Evolutionary conservation across 2,888 invertebrate species (phyloP), one percentile per base, ranked within the genome.

Genomic region (Sycophila texana): DNA sequence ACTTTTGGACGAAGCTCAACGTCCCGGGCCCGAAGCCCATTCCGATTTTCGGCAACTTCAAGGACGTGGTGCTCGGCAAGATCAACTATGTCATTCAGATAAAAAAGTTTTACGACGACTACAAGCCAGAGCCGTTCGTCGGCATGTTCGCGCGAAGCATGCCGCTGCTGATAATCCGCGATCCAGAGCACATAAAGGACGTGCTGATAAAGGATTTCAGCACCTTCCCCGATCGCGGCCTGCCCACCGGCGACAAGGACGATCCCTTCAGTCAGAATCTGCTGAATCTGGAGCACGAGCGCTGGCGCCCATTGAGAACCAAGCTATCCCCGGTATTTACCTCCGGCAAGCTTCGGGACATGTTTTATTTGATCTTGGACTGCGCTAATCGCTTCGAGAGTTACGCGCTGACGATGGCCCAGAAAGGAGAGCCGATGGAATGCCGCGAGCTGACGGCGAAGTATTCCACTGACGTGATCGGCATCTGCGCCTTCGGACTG

Each of bases 321-420:
- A 91, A 91, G 82, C 82, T 93, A 16, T 91, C 92, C 2, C 90
- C 92, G 0, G 91, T 91, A 0, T 90, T 93, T 20, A 92, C 92
- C 1, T 86, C 88, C 20, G 91, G 90, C 55, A 92, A 92, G 81
- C 91, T 91, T 26, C 93, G 92, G 82, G 87, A 91, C 0, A 91
- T 92, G 83, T 92, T 91, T 80, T 90, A 91, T 0, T 87, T 92
- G 4, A 90, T 93, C 7, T 84, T 87, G 13, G 88, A 91, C 20
- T 91, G 92, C 10, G 88, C 91, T 4, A 82, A 88, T 7, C 87
- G 88, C 61, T 83, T 93, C 80, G 87, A 89, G 0, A 84, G 88
- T 1, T 92, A 91, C 83, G 81, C 93, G 1, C 85, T 89, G 0
- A 85, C 87, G 66, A 16, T 85, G 16, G 83, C 86, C 0, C 85